Evolutionary conservation across 2,113 vertebrate species (phyloP).

Genomic region (human): GRCh38 chr19:27905001-27905500

Average conservation of each 20-base stretch:
- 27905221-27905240: constrained; percentile 30
- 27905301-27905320: not conserved
- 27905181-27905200: not conserved
- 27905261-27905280: constrained; percentile 56
- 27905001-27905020: no score
- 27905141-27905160: not conserved
- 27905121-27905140: not conserved
- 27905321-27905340: not conserved
- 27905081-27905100: not conserved
- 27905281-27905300: constrained; percentile 24
- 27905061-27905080: not conserved
- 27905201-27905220: constrained; percentile 68
- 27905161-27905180: not conserved
- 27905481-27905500: constrained; percentile 2
- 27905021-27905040: not conserved
- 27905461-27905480: not conserved
- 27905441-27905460: not conserved
- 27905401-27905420: not conserved
- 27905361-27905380: not conserved
- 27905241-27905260: constrained; percentile 25
- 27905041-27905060: not conserved
- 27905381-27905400: not conserved
- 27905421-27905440: not conserved
- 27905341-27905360: not conserved
- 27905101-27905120: not conserved